Percentiles rank a stretch among this genome's conserved stretches.
Conservation (phyloP, 2,888 invertebrate genomes). For the Saturnia pavonia region DNA sequence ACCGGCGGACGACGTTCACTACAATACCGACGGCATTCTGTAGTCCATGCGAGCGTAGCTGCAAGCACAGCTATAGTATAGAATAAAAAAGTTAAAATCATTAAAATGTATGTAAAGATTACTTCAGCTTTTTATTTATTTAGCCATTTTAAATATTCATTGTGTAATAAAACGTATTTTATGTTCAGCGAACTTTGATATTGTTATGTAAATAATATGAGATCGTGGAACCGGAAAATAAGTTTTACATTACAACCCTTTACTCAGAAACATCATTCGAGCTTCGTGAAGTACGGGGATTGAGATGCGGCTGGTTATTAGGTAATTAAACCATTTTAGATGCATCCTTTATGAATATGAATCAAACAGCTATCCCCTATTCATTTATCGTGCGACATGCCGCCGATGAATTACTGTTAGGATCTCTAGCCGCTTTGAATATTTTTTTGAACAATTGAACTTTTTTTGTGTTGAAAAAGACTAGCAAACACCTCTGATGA, state of each 20-base stretch:
- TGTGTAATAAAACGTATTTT: conserved; percentile 1
- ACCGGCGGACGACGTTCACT: too few relatives aligned
- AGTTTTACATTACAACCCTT: conserved; percentile 50
- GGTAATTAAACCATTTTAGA: conserved; percentile 54
- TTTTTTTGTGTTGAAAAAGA: too few relatives aligned
- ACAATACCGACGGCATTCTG: too few relatives aligned
- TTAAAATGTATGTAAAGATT: neutral
- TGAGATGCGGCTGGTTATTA: conserved; percentile 22
- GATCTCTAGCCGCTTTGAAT: conserved; percentile 41
- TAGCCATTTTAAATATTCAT: neutral
- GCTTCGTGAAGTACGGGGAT: neutral
- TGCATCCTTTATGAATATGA: conserved; percentile 68
- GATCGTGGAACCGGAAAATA: conserved; percentile 58
- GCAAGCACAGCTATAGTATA: neutral
- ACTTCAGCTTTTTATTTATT: neutral
- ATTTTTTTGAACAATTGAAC: too few relatives aligned
- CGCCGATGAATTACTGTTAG: conserved; percentile 70
- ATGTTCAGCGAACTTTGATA: conserved; percentile 12
- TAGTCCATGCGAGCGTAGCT: too few relatives aligned
- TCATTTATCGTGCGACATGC: conserved; percentile 61
- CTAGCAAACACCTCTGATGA: too few relatives aligned
- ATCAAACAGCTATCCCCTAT: conserved; percentile 60
- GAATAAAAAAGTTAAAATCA: neutral
- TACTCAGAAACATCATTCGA: neutral
- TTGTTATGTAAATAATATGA: conserved; percentile 59